Conservation (phyloP, 2,888 invertebrate genomes). For the Dugesia japonica region DNA sequence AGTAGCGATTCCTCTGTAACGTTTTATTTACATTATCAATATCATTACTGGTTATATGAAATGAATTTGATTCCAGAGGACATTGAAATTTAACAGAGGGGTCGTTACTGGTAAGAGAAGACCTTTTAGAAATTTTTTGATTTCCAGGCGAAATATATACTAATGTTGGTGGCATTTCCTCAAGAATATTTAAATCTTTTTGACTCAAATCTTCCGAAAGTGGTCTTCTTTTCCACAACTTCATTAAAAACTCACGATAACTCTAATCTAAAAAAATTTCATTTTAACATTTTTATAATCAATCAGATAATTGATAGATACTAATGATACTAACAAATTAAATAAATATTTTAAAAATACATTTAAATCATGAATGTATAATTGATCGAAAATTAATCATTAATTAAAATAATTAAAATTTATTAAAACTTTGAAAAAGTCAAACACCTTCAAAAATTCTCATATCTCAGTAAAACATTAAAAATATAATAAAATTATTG, state of each 20-base stretch:
- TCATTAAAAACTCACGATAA: background rate
- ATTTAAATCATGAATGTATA: no score
- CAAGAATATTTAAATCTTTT: background rate
- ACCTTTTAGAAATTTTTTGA: constrained; percentile 6
- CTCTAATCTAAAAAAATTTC: background rate
- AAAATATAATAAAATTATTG: no score
- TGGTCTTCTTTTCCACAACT: constrained; percentile 20
- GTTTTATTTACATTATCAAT: background rate
- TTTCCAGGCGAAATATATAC: constrained; percentile 7
- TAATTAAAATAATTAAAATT: no score
- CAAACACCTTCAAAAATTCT: no score
- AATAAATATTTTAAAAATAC: no score
- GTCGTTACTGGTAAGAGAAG: background rate
- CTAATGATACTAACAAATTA: no score
- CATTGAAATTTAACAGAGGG: background rate
- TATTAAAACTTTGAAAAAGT: no score
- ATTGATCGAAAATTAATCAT: no score
- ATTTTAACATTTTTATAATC: no score
- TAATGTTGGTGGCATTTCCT: background rate
- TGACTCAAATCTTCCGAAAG: background rate
- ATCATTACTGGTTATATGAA: background rate
- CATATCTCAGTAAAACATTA: no score
- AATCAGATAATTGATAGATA: no score
- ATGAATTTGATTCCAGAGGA: background rate
- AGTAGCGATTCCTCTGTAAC: background rate